phyloP scores from a whole-genome alignment of 2,888 invertebrate species.

The Chymomyza amoena region DNA sequence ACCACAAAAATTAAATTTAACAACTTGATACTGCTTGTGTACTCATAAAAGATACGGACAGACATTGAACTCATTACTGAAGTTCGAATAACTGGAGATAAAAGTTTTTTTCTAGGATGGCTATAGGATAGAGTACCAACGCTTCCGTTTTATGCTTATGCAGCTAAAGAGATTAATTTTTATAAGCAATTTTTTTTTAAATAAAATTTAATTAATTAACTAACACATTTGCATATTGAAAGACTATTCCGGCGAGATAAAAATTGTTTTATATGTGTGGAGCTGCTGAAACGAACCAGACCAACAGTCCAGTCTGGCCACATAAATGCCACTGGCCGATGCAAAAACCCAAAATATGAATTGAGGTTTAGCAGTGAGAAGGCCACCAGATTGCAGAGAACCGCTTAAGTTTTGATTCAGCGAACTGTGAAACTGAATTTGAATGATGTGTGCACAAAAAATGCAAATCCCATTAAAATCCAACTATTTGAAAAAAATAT shows the following conservation, averaged over 20 bases:
- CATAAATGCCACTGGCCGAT: conserved; percentile 3
- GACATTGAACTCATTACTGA: too few species aligned
- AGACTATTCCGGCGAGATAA: background rate
- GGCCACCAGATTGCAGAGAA: conserved; percentile 47
- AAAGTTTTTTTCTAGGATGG: too few species aligned
- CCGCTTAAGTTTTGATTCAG: conserved; percentile 69
- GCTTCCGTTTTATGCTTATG: too few species aligned
- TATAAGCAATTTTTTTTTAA: too few species aligned
- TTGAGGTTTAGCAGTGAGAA: background rate
- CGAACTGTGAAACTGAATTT: conserved; percentile 70
- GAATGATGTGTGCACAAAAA: conserved; percentile 40
- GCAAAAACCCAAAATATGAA: background rate
- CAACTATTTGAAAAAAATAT: background rate
- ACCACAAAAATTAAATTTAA: too few species aligned
- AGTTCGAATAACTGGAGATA: too few species aligned
- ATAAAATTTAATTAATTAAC: background rate
- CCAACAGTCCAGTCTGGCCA: background rate
- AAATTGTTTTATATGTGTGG: background rate
- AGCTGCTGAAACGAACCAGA: background rate
- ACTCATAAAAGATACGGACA: too few species aligned
- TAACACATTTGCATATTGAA: background rate
- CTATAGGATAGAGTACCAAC: too few species aligned
- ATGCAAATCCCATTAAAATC: background rate
- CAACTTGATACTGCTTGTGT: too few species aligned
- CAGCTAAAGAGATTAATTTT: too few species aligned